Evolutionary conservation across 1,140 invertebrate species (phyloP).

Genomic region (Drosophila mauritiana): DNA sequence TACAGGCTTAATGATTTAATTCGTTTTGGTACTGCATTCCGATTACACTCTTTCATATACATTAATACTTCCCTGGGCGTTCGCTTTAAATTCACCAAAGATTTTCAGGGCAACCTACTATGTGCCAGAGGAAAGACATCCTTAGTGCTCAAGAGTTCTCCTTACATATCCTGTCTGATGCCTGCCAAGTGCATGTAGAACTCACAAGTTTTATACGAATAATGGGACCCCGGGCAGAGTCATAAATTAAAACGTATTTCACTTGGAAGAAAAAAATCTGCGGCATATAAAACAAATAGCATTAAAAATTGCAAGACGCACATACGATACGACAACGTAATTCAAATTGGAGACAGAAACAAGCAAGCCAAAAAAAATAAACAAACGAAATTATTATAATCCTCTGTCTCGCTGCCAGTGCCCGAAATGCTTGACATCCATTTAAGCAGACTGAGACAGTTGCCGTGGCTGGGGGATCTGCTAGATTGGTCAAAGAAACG

Average conservation of each 20-base stretch:
- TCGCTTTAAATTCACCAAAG: neutral
- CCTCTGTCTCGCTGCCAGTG: slow-evolving; percentile 45
- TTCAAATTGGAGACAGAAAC: slow-evolving; percentile 77
- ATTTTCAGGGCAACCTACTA: neutral
- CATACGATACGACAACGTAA: slow-evolving; percentile 57
- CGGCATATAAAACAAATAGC: slow-evolving; percentile 78
- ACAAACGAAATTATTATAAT: slow-evolving; percentile 38
- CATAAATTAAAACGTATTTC: slow-evolving; percentile 82
- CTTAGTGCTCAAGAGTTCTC: slow-evolving; percentile 12
- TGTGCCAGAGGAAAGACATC: slow-evolving; percentile 9
- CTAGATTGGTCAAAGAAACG: slow-evolving; percentile 32
- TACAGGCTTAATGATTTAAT: slow-evolving; percentile 37
- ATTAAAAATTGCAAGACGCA: slow-evolving; percentile 75
- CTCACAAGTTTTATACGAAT: slow-evolving; percentile 54
- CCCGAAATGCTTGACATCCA: slow-evolving; percentile 59
- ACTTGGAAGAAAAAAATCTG: slow-evolving; percentile 81
- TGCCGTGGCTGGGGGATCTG: slow-evolving; percentile 18
- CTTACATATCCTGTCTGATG: slow-evolving; percentile 48
- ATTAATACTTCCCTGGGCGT: too few relatives aligned
- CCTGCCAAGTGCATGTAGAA: slow-evolving; percentile 78
- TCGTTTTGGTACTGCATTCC: slow-evolving; percentile 7
- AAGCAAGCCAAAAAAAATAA: slow-evolving; percentile 35
- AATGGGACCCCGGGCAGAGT: slow-evolving; percentile 64
- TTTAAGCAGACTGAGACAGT: slow-evolving; percentile 55
- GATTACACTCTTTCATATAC: neutral